Evolutionary conservation across 2,888 invertebrate genomes (phyloP).

Genomic region (Meloe dianella): DNA sequence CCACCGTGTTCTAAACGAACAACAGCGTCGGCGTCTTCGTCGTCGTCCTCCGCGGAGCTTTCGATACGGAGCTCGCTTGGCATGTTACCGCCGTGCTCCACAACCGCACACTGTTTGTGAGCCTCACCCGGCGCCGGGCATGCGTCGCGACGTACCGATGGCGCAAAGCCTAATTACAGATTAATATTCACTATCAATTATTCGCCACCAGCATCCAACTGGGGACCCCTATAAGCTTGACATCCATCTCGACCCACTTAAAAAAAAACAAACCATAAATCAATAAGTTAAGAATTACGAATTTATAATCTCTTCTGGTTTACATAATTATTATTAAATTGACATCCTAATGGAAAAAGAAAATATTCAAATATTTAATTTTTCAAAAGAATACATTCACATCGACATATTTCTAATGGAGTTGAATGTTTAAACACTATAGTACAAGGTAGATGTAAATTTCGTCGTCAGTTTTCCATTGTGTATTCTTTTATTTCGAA

Average conservation of each 20-base stretch:
- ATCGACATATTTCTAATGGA: too few species aligned
- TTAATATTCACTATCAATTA: conserved; percentile 33
- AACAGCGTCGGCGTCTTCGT: conserved; percentile 51
- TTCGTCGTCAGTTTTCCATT: too few species aligned
- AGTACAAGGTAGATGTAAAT: too few species aligned
- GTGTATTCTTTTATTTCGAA: too few species aligned
- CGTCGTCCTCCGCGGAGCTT: conserved; percentile 54
- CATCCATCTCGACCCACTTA: conserved; percentile 11
- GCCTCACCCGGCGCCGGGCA: conserved; percentile 55
- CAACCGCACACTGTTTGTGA: conserved; percentile 58
- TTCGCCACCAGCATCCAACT: conserved; percentile 25
- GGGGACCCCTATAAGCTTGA: not conserved
- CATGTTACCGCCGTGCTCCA: conserved; percentile 58
- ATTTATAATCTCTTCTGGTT: not conserved
- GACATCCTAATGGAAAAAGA: not conserved
- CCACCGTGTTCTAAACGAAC: conserved; percentile 45
- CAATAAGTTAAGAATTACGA: not conserved
- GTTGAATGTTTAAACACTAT: too few species aligned
- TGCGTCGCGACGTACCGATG: conserved; percentile 48
- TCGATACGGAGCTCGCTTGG: conserved; percentile 54
- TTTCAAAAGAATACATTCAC: too few species aligned
- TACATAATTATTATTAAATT: not conserved
- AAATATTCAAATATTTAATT: too few species aligned
- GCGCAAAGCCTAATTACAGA: conserved; percentile 32
- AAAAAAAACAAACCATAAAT: conserved; percentile 3